Base-by-base conservation (phyloP, 2,888 invertebrate species). In the Platycnemis pennipes region DNA sequence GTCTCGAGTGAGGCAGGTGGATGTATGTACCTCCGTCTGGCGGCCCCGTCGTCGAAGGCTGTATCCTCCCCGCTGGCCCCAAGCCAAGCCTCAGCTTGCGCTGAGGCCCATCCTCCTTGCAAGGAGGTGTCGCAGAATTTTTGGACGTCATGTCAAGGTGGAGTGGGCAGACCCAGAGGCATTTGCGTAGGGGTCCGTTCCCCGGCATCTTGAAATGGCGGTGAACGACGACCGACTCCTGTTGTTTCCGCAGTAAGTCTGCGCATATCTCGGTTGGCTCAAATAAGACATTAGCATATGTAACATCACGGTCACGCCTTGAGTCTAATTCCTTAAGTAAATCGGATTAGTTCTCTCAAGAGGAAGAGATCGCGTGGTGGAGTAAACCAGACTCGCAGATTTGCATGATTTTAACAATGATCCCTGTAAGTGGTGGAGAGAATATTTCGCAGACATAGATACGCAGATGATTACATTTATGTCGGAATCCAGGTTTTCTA, bases 141-240 rank as follows among this genome's bases (percentile, higher is more conserved):
- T 77, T 77, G 77, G 77, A 37, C 77, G 77, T 77, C 31, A 11
- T 37, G 31, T 77, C 77, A 77, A 77, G 77, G 77, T 16, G 13
- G 77, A 77, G n/a, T 37, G 31, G 31, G 77, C 77, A 37, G 37
- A 37, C 11, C 26, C 31, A 77, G 77, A 11, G 31, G 31, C 26
- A 11, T 77, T 77, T 77, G 77, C 77, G 77, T 77, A 37, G 77
- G 77, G 77, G n/a, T 37, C 77, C 77, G 77, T 77, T 37, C 77
- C 77, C 11, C 77, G 2, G 2, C 37, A 37, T 77, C 31, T 31
- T 13, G 3, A 77, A 37, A 77, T 37, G 31, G 37, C 37, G 13
- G 77, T 37, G 31, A n/a, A 11, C 13, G 2, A 0, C 31, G 77
- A 11, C 0, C 8, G 13, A 77, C 77, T 77, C 37, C 77, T 77